Conservation (phyloP, 1,140 invertebrate genomes). For the Papilio machaon region DNA sequence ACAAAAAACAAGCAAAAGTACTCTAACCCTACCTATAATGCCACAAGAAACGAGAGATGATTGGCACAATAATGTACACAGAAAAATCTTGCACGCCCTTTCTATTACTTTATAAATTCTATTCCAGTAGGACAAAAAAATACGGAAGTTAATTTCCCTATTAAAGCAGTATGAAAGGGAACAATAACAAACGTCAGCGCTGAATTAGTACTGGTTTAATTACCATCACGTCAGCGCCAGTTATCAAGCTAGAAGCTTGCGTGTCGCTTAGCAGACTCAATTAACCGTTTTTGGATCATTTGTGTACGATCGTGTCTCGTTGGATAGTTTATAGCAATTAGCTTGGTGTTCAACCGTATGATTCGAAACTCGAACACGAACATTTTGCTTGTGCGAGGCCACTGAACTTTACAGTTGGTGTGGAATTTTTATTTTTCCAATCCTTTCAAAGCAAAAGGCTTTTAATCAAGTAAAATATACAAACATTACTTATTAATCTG, state of each 20-base stretch:
- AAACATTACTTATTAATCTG: no score
- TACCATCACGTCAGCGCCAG: not conserved
- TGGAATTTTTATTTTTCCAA: not conserved
- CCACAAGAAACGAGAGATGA: not conserved
- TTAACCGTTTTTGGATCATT: conserved; percentile 25
- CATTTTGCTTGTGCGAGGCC: not conserved
- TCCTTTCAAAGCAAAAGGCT: not conserved
- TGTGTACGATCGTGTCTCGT: conserved; percentile 14
- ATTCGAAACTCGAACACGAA: conserved; percentile 10
- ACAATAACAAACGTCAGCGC: not conserved
- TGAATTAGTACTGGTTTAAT: conserved; percentile 6
- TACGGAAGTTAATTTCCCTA: not conserved
- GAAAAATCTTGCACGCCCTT: not conserved
- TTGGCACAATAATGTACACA: not conserved
- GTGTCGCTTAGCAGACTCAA: conserved; percentile 20
- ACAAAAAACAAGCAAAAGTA: not conserved
- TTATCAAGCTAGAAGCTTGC: not conserved
- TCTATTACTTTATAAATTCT: not conserved
- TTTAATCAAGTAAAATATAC: no score
- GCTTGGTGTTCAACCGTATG: conserved; percentile 21
- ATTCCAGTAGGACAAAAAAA: not conserved
- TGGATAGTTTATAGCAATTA: conserved; percentile 25
- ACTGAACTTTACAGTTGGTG: not conserved
- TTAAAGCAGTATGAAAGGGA: not conserved
- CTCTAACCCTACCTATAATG: not conserved